Base-by-base conservation (phyloP, 1,140 invertebrate genomes). In the Drosophila leontia region DNA sequence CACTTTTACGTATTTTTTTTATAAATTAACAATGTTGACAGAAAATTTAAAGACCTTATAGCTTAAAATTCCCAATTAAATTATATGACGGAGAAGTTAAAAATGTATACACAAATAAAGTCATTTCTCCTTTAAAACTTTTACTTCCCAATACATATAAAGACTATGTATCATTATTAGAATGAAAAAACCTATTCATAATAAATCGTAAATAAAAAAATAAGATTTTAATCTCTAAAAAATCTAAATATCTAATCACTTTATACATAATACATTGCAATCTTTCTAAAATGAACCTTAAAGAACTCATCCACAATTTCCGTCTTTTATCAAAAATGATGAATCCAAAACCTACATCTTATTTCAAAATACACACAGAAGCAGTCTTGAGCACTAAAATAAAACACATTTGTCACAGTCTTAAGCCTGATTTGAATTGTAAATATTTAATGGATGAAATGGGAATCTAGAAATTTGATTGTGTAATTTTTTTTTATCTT, bases 401-500 rank as follows among this genome's bases (percentile, higher is more conserved):
- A 17, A 34, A 37, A 23, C 32, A 55, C 32, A 55, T 34, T 53
- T 51, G n/a, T 51, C 7, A 34, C 6, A 9, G 51, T 2, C 32
- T 53, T 15, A 23, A 15, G 11, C 0, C 51, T 2, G 8, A 37
- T 55, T 55, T 37, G 17, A 55, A 37, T 23, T 55, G 51, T 37
- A 55, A 55, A 55, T 55, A 55, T 55, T 55, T 55, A 55, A 55
- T 55, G 32, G 32, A 53, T 12, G 1, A 35, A 8, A 13, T 35
- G 12, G 6, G 29, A 35, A 34, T 53, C 50, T 12, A 35, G 11
- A 35, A 34, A 35, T 35, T 53, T 35, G n/a, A 53, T 53, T 19
- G 32, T 19, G 11, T 35, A 8, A 35, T 53, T 19, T 53, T 19
- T 19, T 19, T 34, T 13, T 19, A 23, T 7, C 15, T 7, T 12